Evolutionary conservation across 37 sponge, comb jelly and placozoan genomes (phyloP), one percentile per base, ranked within the genome.

Genomic region (Aplysina aerophoba): DNA sequence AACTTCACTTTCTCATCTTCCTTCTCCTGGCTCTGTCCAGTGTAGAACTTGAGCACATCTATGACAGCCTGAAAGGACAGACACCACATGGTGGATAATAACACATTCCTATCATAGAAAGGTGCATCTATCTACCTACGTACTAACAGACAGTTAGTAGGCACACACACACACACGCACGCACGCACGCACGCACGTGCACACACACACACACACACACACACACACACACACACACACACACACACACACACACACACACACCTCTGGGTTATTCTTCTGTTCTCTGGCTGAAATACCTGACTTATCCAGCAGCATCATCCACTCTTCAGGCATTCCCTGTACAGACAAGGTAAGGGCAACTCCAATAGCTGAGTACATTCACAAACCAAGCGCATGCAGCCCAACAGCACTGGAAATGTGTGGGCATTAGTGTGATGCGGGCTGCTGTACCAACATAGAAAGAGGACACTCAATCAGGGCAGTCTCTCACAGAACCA

Each of bases 271-370:
- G 67, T 90, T 90, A 72, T 90, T 90, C 59, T 88, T 85, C 67
- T 88, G 90, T 88, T 94, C 89, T 19, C 86, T 91, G 33, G 80
- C 79, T 65, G 83, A 90, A 65, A 97, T 97, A 38, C 96, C 96
- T 22, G 96, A 91, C 30, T 86, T 87, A 61, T 91, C 87, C 14
- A 97, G 85, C 50, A 97, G 88, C 73, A 84, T 85, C 4, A 94
- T 82, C 98, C 98, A 97, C 82, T 92, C 94, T 57, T 91, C 86
- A 36, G 98, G 98, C 98, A 97, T 97, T 40, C 93, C 93, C 91
- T 90, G 25, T 15, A 84, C 33, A 75, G 35, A 71, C 20, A 33
- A 27, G 28, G 12, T 4, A 62, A 62, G 4, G 64, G 4, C 24
- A 13, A 27, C 27, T 11, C 11, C 5, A 4, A 62, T 62, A 13